These are phyloP conservation scores for Drosophila equinoxialis DNA, from an alignment of 1,140 invertebrate species.

Conservation along the genomic window DNA sequence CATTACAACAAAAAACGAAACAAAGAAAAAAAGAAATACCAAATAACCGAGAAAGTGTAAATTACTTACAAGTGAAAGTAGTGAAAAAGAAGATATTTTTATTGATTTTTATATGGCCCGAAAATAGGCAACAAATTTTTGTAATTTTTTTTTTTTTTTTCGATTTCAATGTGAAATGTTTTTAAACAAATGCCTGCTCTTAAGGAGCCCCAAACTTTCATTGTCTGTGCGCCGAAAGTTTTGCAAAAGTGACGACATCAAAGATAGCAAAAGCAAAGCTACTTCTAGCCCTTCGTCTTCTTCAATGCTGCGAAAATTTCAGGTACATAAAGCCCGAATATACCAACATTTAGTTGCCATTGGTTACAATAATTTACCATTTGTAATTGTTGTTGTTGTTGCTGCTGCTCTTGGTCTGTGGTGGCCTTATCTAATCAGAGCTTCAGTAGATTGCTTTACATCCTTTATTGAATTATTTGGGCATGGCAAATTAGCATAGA, in stretches of 20 bases:
- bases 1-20: slow-evolving; percentile 22
- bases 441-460: slow-evolving; percentile 12
- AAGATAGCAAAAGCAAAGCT: slow-evolving; percentile 21
- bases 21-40: background rate
- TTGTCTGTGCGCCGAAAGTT: slow-evolving; percentile 34
- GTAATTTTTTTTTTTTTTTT: slow-evolving; percentile 17
- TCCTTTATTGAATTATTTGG: slow-evolving; percentile 22
- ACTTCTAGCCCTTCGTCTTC: slow-evolving; percentile 16
- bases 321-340: slow-evolving; percentile 37
- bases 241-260: slow-evolving; percentile 29
- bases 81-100: slow-evolving; percentile 36
- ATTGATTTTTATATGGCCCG: slow-evolving; percentile 48
- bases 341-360: slow-evolving; percentile 31
- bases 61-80: slow-evolving; percentile 23
- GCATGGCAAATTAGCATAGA: slow-evolving; percentile 59
- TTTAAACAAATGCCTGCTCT: slow-evolving; percentile 55
- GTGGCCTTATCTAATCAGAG: slow-evolving; percentile 64
- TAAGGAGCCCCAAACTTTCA: slow-evolving; percentile 43
- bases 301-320: slow-evolving; percentile 60
- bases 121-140: slow-evolving; percentile 49
- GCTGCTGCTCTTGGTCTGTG: background rate
- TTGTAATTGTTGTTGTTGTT: background rate
- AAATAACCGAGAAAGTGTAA: slow-evolving; percentile 29
- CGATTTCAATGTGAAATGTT: slow-evolving; percentile 68
- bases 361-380: slow-evolving; percentile 29